Percentiles rank a stretch among this genome's conserved stretches.
Evolutionary conservation across 35 echinoderm and acorn worm species (phyloP).

Genomic region (Lytechinus pictus): DNA sequence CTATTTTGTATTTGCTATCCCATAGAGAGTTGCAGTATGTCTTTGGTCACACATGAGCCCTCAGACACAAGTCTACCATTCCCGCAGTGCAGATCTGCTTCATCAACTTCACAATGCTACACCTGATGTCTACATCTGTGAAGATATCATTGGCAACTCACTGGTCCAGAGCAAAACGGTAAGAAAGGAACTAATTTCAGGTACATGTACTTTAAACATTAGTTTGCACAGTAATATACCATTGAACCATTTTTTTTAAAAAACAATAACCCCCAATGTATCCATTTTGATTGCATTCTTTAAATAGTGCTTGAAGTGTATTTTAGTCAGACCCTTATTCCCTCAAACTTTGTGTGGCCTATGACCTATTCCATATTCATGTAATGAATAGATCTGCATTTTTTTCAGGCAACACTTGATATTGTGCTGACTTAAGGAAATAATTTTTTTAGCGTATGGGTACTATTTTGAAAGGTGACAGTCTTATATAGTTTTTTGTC

Average conservation of each 20-base stretch:
- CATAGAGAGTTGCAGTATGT: slow-evolving; percentile 85
- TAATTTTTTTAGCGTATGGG: neutral
- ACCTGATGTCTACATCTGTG: slow-evolving; percentile 94
- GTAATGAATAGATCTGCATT: no score
- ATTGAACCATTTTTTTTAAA: no score
- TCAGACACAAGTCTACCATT: slow-evolving; percentile 75
- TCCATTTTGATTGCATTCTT: no score
- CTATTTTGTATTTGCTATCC: neutral
- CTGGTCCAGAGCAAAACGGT: slow-evolving; percentile 87
- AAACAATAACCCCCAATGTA: no score
- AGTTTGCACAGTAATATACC: no score
- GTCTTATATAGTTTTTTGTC: neutral
- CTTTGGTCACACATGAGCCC: slow-evolving; percentile 83
- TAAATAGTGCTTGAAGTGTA: no score
- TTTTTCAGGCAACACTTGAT: no score
- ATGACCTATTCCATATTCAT: no score
- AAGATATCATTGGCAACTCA: slow-evolving; percentile 95
- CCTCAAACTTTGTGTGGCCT: no score
- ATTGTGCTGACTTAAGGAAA: no score
- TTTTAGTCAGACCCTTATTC: no score
- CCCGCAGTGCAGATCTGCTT: slow-evolving; percentile 94
- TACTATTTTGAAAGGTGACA: neutral
- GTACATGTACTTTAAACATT: no score
- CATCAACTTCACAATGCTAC: slow-evolving; percentile 91
- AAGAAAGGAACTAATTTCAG: neutral